Conservation (phyloP, 2,797 vertebrate species). For the Oryzias dopingdopingensis region DNA sequence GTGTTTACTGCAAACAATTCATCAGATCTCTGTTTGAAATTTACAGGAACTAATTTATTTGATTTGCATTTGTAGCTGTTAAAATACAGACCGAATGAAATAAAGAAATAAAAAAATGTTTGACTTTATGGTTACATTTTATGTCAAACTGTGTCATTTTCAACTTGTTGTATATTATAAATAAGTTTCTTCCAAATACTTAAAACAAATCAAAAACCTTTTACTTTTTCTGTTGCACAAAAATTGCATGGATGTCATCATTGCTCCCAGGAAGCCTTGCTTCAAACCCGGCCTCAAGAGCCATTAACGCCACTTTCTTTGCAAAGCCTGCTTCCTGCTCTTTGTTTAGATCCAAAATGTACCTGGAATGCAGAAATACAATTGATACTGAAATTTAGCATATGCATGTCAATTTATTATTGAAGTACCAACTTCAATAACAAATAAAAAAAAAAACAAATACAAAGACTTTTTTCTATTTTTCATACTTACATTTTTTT, state of each 20-base stretch:
- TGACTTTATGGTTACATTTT: not conserved
- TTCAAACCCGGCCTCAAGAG: conserved; percentile 71
- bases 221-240: conserved; percentile 53
- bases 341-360: conserved; percentile 79
- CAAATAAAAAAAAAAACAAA: too few relatives aligned
- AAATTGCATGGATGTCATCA: conserved; percentile 56
- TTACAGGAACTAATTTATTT: conserved; percentile 14
- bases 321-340: conserved; percentile 74
- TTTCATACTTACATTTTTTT: too few relatives aligned
- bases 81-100: conserved; percentile 27
- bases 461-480: too few relatives aligned
- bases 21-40: conserved; percentile 9
- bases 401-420: too few relatives aligned
- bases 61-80: conserved; percentile 12
- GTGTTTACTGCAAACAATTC: not conserved
- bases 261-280: conserved; percentile 19
- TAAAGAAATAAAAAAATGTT: not conserved
- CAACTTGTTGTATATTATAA: not conserved
- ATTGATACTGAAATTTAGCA: not conserved
- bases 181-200: not conserved
- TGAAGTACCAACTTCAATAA: not conserved
- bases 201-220: not conserved
- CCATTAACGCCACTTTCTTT: conserved; percentile 60
- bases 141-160: not conserved
- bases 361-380: conserved; percentile 59